phyloP scores from a whole-genome alignment of 1,140 invertebrate species.

The Atopsyche davidsoni region DNA sequence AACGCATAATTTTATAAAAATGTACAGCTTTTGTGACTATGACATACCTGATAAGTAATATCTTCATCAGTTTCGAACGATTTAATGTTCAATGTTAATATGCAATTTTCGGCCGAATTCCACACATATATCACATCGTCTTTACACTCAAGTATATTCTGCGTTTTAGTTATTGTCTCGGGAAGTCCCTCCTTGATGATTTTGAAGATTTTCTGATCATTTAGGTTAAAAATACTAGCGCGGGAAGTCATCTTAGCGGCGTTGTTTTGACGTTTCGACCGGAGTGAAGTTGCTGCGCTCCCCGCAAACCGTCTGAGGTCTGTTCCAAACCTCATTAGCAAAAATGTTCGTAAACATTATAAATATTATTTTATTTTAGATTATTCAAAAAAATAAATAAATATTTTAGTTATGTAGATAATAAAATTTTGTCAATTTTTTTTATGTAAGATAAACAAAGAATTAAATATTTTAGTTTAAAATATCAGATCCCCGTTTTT shows the following conservation, averaged over 20 bases:
- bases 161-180: slow-evolving; percentile 50
- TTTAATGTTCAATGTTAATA: slow-evolving; percentile 55
- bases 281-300: background rate
- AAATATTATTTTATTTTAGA: too few relatives aligned
- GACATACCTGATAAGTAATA: slow-evolving; percentile 54
- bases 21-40: too few relatives aligned
- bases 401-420: too few relatives aligned
- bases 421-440: too few relatives aligned
- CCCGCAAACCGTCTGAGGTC: slow-evolving; percentile 7
- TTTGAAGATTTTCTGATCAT: slow-evolving; percentile 54
- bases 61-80: slow-evolving; percentile 48
- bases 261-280: slow-evolving; percentile 19
- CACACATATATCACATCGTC: slow-evolving; percentile 61
- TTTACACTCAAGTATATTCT: slow-evolving; percentile 55
- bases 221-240: slow-evolving; percentile 50
- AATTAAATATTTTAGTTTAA: too few relatives aligned
- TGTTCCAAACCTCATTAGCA: too few relatives aligned
- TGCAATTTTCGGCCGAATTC: slow-evolving; percentile 56
- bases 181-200: slow-evolving; percentile 50
- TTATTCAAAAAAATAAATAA: too few relatives aligned
- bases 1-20: too few relatives aligned
- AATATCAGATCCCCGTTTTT: too few relatives aligned
- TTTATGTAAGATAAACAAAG: too few relatives aligned
- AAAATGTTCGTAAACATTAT: too few relatives aligned
- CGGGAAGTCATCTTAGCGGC: slow-evolving; percentile 46